Conservation (phyloP, 1,140 invertebrate species). For the Drosophila nannoptera region DNA sequence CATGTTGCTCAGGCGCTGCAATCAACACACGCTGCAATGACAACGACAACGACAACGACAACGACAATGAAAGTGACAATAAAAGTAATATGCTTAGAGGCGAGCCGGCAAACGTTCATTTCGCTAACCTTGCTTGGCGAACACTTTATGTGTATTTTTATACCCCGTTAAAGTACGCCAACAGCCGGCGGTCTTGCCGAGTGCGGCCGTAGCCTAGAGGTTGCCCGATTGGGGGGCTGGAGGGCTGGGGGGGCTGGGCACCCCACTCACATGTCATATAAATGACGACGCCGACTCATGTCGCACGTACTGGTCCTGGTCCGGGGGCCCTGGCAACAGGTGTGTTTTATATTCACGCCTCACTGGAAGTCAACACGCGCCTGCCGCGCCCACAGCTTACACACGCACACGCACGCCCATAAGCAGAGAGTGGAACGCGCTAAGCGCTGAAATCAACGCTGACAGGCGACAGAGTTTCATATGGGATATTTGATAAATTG, state of each 20-base stretch:
- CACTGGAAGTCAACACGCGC: constrained; percentile 27
- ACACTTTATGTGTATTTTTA: constrained; percentile 37
- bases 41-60: background rate
- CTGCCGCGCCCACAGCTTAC: constrained; percentile 15
- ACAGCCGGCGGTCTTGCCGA: background rate
- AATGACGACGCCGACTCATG: constrained; percentile 21
- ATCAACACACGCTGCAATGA: constrained; percentile 19
- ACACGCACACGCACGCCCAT: background rate
- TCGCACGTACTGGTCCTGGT: constrained; percentile 14
- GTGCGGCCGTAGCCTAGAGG: background rate
- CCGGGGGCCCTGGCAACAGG: constrained; percentile 55
- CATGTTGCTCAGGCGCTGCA: constrained; percentile 20
- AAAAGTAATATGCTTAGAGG: constrained; percentile 1
- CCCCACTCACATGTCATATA: constrained; percentile 35
- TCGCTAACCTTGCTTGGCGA: background rate
- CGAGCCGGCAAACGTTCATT: constrained; percentile 12
- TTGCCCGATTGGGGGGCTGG: background rate
- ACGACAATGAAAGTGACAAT: no score
- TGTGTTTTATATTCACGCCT: constrained; percentile 63
- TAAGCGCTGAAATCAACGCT: constrained; percentile 73
- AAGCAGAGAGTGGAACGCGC: constrained; percentile 10
- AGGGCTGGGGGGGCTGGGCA: background rate
- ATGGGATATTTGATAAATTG: constrained; percentile 72
- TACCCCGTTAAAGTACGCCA: constrained; percentile 1
- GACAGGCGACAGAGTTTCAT: constrained; percentile 61